phyloP scores from a whole-genome alignment of 2,888 invertebrate genomes.

The Mythimna pallens region DNA sequence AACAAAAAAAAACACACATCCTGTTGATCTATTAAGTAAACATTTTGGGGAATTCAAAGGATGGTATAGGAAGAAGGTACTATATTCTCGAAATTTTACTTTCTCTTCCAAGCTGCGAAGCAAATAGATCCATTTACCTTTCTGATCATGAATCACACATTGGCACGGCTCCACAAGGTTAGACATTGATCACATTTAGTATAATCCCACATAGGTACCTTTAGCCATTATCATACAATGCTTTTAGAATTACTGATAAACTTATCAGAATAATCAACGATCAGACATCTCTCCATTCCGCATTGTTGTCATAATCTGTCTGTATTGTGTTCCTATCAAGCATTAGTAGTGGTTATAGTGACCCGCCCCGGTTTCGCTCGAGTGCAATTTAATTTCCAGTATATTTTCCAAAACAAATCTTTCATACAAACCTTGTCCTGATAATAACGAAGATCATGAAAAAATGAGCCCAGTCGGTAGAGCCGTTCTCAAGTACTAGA shows the following conservation, averaged over 20 bases:
- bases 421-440: background rate
- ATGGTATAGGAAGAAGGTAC: fast-evolving
- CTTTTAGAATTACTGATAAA: constrained; percentile 33
- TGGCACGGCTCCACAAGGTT: background rate
- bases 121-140: background rate
- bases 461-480: too few species aligned
- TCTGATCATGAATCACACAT: constrained; percentile 19
- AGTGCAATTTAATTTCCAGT: background rate
- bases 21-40: too few species aligned
- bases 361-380: background rate
- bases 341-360: background rate
- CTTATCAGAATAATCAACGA: constrained; percentile 12
- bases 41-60: too few species aligned
- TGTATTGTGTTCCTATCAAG: background rate
- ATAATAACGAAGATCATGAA: background rate
- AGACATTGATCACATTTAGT: constrained; percentile 9
- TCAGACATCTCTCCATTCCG: background rate
- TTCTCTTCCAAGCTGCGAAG: background rate
- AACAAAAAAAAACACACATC: too few species aligned
- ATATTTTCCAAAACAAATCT: background rate
- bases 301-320: background rate
- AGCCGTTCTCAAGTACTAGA: too few species aligned
- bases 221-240: constrained; percentile 38
- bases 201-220: constrained; percentile 14
- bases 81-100: background rate